phyloP scores from a whole-genome alignment of 2,113 vertebrate species.

The Eulemur rufifrons region DNA sequence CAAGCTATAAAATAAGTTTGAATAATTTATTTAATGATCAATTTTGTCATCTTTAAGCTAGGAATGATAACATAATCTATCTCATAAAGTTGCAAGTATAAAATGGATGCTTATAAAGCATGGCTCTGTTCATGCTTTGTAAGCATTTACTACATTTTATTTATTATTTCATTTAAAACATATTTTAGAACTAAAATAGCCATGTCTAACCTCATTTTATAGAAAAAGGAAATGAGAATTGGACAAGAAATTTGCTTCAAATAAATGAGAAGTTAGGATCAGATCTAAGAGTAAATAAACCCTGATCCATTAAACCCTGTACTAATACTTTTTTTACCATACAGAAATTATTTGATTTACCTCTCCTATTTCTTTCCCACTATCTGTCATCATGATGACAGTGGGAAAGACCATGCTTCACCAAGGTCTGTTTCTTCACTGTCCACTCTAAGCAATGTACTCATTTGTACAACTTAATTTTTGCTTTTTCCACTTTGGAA shows the following conservation, averaged over 20 bases:
- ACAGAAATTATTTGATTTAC: not conserved
- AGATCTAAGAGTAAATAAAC: not conserved
- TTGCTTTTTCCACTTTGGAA: not conserved
- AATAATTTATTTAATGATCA: not conserved
- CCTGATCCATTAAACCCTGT: not conserved
- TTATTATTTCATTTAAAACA: not conserved
- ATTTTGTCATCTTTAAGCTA: not conserved
- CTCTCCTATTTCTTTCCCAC: not conserved
- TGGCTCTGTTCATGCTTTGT: not conserved
- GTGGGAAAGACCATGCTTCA: not conserved
- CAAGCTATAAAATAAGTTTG: conserved; percentile 4
- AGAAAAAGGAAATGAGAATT: not conserved
- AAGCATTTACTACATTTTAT: not conserved
- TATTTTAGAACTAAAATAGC: not conserved
- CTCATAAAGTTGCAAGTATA: not conserved
- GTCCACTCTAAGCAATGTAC: not conserved
- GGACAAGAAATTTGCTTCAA: not conserved
- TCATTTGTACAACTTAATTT: not conserved
- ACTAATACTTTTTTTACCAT: not conserved
- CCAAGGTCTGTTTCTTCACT: not conserved
- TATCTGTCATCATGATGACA: not conserved
- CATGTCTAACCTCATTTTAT: not conserved
- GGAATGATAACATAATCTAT: not conserved
- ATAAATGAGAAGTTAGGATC: not conserved
- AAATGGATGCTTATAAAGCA: not conserved